A percentile compares a stretch with the other conserved stretches of the same genome.
phyloP scores from a whole-genome alignment of 2,888 invertebrate genomes.

The Helicoverpa assulta region DNA sequence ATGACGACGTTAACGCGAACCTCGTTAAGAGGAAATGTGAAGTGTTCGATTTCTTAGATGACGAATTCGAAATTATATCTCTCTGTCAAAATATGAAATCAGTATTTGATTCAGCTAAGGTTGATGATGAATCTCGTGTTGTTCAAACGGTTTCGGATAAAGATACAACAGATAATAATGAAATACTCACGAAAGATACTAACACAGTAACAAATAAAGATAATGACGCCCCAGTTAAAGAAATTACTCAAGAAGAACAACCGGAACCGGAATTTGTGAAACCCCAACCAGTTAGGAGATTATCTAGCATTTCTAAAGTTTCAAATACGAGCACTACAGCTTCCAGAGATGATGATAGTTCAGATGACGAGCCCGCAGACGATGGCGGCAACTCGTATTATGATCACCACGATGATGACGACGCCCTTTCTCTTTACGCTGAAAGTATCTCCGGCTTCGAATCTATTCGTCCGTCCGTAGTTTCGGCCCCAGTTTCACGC shows the following conservation, averaged over 20 bases:
- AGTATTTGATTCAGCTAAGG: conserved; percentile 23
- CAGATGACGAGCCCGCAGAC: conserved; percentile 23
- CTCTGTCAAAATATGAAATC: conserved; percentile 66
- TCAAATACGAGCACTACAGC: conserved; percentile 23
- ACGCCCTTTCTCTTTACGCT: conserved; percentile 81
- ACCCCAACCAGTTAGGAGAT: conserved; percentile 27
- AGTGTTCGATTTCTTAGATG: conserved; percentile 66
- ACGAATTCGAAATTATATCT: conserved; percentile 68
- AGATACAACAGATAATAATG: neutral
- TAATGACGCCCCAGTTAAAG: neutral
- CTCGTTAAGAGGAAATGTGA: conserved; percentile 61
- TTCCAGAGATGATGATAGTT: neutral
- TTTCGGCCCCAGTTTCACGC: conserved; percentile 10
- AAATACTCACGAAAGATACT: neutral
- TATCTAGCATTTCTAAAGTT: conserved; percentile 31
- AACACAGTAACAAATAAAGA: neutral
- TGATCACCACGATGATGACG: conserved; percentile 74
- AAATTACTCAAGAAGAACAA: neutral
- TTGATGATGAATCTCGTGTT: conserved; percentile 1
- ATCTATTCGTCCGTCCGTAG: conserved; percentile 61
- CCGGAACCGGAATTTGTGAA: conserved; percentile 19
- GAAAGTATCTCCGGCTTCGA: conserved; percentile 83
- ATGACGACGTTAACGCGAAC: conserved; percentile 55
- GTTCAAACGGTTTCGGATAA: neutral
- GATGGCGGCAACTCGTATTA: conserved; percentile 4